These are phyloP conservation scores for Hirtodrosophila duncani DNA, from an alignment of 2,888 invertebrate genomes.

Conservation along the genomic window DNA sequence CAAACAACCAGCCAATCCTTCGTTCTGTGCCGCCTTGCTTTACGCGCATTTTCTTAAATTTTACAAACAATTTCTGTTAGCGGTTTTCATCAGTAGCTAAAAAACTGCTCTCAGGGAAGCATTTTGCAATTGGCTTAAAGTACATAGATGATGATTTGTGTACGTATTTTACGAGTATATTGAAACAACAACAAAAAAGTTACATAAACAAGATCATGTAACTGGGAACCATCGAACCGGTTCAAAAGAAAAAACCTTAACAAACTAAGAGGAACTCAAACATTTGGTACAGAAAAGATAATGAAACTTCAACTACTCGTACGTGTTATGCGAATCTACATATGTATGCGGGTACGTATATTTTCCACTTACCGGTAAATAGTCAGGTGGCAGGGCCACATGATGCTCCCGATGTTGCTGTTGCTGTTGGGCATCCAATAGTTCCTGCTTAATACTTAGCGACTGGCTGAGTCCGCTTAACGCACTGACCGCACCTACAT, in stretches of 20 bases:
- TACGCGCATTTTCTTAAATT: constrained; percentile 51
- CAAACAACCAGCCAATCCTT: constrained; percentile 73
- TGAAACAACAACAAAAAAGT: constrained; percentile 35
- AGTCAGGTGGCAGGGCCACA: constrained; percentile 76
- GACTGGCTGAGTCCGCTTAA: constrained; percentile 76
- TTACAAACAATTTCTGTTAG: constrained; percentile 39
- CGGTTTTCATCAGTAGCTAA: constrained; percentile 27
- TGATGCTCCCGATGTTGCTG: constrained; percentile 76
- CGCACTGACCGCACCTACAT: constrained; percentile 63
- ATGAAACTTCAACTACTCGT: constrained; percentile 17
- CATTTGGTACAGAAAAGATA: constrained; percentile 25
- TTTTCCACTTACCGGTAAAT: constrained; percentile 77
- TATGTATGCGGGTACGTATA: not conserved
- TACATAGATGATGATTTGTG: constrained; percentile 10
- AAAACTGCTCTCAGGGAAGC: constrained; percentile 39
- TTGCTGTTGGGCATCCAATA: constrained; percentile 77
- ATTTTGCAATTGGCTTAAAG: constrained; percentile 65
- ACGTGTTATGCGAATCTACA: not conserved
- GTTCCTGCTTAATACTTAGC: constrained; percentile 79
- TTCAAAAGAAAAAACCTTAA: constrained; percentile 79
- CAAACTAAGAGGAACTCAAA: constrained; percentile 65
- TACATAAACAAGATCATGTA: constrained; percentile 30
- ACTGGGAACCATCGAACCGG: constrained; percentile 79
- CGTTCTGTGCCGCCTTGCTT: constrained; percentile 60
- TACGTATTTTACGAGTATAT: constrained; percentile 1